A percentile compares a stretch with the other conserved stretches of the same genome.
Conservation (phyloP, 1,140 invertebrate species). For the Caligus rogercresseyi region DNA sequence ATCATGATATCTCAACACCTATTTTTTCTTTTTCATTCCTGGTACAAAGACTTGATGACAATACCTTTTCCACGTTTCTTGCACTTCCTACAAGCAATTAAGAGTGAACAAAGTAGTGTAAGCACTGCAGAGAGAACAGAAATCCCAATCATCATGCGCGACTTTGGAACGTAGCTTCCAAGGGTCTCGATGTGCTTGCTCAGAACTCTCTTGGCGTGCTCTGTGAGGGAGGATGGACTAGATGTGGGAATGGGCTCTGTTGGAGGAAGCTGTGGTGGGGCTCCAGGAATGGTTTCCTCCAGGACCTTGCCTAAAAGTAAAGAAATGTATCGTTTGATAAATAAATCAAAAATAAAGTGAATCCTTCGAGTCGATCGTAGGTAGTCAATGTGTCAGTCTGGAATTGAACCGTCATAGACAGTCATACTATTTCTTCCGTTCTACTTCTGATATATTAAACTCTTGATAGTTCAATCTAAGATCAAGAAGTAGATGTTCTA, state of each 20-base stretch:
- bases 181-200: slow-evolving; percentile 2
- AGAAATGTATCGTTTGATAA: background rate
- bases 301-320: background rate
- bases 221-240: background rate
- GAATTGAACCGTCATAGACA: no score
- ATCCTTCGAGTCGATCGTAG: no score
- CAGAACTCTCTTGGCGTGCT: background rate
- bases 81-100: background rate
- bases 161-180: background rate
- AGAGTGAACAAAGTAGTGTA: background rate
- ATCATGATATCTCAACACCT: no score
- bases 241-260: background rate
- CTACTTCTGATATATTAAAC: no score
- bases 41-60: background rate
- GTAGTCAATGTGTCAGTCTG: no score
- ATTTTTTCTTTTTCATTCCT: no score
- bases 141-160: background rate
- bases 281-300: background rate
- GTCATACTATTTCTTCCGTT: no score
- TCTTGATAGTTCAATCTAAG: no score
- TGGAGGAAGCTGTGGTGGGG: background rate
- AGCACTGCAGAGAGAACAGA: background rate
- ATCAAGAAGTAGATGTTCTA: no score
- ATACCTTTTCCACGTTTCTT: slow-evolving; percentile 7
- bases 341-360: background rate